Evolutionary conservation across 2,888 invertebrate genomes (phyloP).

Genomic region (Drosophila barbarae): DNA sequence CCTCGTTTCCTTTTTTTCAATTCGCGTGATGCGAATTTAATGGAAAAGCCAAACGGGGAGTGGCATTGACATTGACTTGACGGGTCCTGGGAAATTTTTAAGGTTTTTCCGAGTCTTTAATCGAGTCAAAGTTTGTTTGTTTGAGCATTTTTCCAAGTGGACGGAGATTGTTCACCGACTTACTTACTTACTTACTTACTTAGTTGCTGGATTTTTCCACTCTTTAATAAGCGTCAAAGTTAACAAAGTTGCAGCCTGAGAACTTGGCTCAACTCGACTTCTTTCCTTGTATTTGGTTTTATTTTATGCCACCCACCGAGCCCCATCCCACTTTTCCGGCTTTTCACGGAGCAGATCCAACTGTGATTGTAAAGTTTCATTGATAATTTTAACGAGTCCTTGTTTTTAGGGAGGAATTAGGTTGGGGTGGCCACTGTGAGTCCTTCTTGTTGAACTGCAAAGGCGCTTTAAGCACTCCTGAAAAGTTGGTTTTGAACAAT

Average conservation of each 20-base stretch:
- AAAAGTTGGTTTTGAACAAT: conserved; percentile 44
- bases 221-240: conserved; percentile 58
- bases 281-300: conserved; percentile 25
- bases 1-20: neutral
- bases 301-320: neutral
- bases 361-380: conserved; percentile 70
- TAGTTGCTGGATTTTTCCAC: conserved; percentile 21
- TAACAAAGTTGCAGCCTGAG: conserved; percentile 58
- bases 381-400: conserved; percentile 71
- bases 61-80: conserved; percentile 40
- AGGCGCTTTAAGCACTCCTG: conserved; percentile 60
- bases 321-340: neutral
- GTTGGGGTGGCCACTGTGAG: neutral
- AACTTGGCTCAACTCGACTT: conserved; percentile 56
- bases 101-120: conserved; percentile 11
- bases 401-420: conserved; percentile 14
- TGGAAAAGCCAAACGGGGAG: conserved; percentile 19
- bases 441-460: conserved; percentile 50
- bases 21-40: conserved; percentile 31
- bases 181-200: neutral
- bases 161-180: conserved; percentile 4
- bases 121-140: conserved; percentile 22
- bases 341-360: conserved; percentile 15
- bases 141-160: conserved; percentile 8
- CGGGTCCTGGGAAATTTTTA: neutral